phyloP scores from a whole-genome alignment of 2,113 vertebrate genomes.

The Anarhynchus alexandrinus region DNA sequence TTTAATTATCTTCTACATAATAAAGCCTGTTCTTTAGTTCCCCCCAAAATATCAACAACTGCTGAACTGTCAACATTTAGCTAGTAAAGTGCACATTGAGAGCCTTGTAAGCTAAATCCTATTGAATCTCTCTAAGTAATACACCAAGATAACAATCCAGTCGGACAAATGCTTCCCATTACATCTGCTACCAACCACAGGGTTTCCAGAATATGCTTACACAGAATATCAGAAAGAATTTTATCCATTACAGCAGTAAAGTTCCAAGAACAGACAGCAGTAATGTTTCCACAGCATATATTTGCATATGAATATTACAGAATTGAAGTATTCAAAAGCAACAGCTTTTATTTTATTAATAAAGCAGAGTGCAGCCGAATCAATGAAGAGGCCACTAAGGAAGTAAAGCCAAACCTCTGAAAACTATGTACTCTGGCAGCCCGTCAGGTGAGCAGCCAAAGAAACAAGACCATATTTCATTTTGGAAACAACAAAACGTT shows the following conservation, averaged over 20 bases:
- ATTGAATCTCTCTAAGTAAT: background rate
- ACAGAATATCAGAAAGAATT: background rate
- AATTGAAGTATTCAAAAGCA: background rate
- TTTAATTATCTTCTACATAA: fast-evolving
- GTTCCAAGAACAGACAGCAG: background rate
- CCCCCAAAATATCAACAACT: background rate
- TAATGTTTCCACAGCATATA: background rate
- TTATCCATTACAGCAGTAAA: background rate
- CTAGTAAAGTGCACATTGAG: background rate
- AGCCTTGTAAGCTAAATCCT: background rate
- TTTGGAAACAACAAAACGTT: background rate
- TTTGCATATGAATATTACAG: background rate
- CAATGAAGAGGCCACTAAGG: background rate
- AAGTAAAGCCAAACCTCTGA: background rate
- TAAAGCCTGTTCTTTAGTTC: background rate
- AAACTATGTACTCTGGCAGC: background rate
- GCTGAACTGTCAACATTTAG: background rate
- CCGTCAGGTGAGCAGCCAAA: background rate
- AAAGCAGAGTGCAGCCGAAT: background rate
- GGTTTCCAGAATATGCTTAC: background rate
- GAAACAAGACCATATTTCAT: background rate
- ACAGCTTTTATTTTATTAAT: background rate
- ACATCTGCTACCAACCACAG: background rate
- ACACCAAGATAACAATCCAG: background rate
- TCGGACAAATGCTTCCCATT: background rate